Percentiles rank a stretch among this genome's conserved stretches.
Conservation (phyloP, 2,888 invertebrate genomes). For the Trichopoda pennipes region DNA sequence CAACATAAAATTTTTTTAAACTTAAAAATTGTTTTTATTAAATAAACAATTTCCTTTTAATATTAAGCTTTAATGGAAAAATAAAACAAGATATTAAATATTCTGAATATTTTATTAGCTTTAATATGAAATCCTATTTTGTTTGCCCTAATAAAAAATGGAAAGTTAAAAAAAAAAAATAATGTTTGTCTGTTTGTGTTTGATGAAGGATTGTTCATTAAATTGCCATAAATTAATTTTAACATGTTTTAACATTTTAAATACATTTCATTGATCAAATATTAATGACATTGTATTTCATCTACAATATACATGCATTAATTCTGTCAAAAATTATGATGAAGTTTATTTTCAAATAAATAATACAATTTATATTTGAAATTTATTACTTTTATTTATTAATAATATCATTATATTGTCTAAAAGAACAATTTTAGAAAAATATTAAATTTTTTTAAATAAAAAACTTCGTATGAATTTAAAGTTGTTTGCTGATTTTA, state of each 20-base stretch:
- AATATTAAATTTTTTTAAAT: no score
- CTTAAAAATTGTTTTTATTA: no score
- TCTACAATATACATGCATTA: background rate
- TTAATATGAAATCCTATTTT: background rate
- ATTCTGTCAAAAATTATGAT: conserved; percentile 9
- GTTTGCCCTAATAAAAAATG: background rate
- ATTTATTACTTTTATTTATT: no score
- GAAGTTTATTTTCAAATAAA: background rate
- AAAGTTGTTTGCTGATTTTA: no score
- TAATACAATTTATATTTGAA: background rate
- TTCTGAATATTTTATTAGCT: no score
- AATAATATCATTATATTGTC: no score
- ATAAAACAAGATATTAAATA: no score
- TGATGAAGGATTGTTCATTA: conserved; percentile 29
- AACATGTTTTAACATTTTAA: background rate
- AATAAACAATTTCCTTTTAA: no score
- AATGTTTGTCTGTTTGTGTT: background rate
- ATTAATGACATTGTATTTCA: conserved; percentile 10
- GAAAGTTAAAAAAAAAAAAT: background rate
- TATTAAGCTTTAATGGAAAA: no score
- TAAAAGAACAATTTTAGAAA: no score
- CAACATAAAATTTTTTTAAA: no score
- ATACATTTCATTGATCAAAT: background rate
- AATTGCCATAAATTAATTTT: conserved; percentile 36
- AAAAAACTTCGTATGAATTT: no score